Percentiles rank a stretch among this genome's conserved stretches.
Evolutionary conservation across 1,140 invertebrate species (phyloP).

Genomic region (Panagrolaimus sp.): DNA sequence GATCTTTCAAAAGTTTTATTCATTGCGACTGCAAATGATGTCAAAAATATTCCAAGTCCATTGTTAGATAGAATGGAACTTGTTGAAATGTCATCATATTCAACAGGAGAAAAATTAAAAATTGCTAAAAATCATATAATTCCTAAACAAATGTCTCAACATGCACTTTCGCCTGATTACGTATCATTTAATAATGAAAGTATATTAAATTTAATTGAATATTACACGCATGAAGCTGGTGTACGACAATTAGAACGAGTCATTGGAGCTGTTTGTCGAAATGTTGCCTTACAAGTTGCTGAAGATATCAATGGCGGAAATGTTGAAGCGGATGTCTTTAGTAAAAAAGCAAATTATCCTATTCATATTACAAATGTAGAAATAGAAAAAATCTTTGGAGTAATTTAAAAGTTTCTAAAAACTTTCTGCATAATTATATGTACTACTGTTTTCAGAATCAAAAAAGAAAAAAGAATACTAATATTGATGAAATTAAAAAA

Average conservation of each 20-base stretch:
- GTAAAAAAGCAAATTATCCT: constrained; percentile 60
- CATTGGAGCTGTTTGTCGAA: constrained; percentile 62
- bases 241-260: constrained; percentile 64
- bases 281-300: constrained; percentile 63
- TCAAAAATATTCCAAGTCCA: constrained; percentile 62
- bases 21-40: constrained; percentile 66
- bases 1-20: constrained; percentile 67
- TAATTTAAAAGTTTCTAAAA: constrained; percentile 36
- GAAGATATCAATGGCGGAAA: constrained; percentile 47
- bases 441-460: constrained; percentile 17
- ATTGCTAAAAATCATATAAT: constrained; percentile 64
- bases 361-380: constrained; percentile 61
- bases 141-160: constrained; percentile 63
- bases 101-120: constrained; percentile 64
- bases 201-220: constrained; percentile 58
- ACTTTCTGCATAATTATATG: too few species aligned
- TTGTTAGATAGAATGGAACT: constrained; percentile 66
- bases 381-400: constrained; percentile 63
- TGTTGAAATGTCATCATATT: constrained; percentile 61
- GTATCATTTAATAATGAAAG: constrained; percentile 20
- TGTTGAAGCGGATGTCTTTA: constrained; percentile 22
- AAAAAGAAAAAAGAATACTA: constrained; percentile 7
- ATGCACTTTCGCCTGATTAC: constrained; percentile 59
- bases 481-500: constrained; percentile 1
- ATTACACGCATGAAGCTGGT: constrained; percentile 65